phyloP scores from a whole-genome alignment of 1,140 invertebrate species.

The Andrena cerasifolii region DNA sequence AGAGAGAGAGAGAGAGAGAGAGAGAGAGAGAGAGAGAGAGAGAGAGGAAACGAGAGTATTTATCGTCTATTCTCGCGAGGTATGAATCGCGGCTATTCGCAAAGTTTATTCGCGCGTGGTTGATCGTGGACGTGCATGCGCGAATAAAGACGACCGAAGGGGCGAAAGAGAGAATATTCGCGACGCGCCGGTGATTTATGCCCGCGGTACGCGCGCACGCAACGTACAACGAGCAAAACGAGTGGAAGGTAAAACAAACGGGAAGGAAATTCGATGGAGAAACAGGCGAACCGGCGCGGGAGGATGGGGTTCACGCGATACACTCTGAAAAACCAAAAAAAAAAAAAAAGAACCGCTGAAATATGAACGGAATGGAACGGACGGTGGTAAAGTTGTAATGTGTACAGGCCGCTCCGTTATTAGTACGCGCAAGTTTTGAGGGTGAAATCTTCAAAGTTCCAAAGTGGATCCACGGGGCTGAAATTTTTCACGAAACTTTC shows the following conservation, averaged over 20 bases:
- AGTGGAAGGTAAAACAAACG: constrained; percentile 13
- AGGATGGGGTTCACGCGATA: too few species aligned
- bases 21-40: too few species aligned
- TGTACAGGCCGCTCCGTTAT: too few species aligned
- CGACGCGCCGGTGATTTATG: constrained; percentile 18
- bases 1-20: background rate
- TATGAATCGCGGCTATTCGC: background rate
- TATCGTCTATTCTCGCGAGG: background rate
- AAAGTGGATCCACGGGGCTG: too few species aligned
- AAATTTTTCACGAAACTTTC: too few species aligned
- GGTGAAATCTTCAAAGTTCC: too few species aligned
- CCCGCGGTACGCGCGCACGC: background rate
- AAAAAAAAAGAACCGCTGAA: background rate
- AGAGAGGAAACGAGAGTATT: background rate
- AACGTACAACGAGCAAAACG: constrained; percentile 13
- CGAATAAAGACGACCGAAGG: background rate
- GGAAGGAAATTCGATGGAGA: constrained; percentile 21
- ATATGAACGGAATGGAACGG: too few species aligned
- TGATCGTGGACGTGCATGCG: background rate
- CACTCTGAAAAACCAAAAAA: too few species aligned
- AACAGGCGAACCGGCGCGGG: too few species aligned
- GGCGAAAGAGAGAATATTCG: background rate
- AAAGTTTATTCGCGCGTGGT: constrained; percentile 9
- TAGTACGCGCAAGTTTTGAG: too few species aligned
- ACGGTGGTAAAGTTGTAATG: too few species aligned